These are phyloP conservation scores for Eupelmus urozonus DNA, from an alignment of 2,888 invertebrate species.

Conservation along the genomic window DNA sequence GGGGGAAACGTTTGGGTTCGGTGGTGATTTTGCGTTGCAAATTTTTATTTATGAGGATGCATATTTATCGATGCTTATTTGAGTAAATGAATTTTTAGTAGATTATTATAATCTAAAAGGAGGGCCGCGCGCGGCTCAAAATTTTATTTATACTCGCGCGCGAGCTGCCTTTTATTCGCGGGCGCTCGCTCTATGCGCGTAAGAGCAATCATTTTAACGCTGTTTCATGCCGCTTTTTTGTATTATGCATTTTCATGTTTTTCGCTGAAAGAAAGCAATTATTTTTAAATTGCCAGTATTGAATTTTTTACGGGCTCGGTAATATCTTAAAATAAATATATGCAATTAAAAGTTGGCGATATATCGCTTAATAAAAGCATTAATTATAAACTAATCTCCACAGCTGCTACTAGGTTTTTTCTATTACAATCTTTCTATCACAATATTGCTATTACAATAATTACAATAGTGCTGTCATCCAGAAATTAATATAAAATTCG, in stretches of 20 bases:
- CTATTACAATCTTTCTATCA: no score
- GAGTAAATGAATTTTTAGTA: constrained; percentile 14
- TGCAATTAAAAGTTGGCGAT: no score
- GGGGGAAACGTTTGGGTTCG: background rate
- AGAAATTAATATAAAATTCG: no score
- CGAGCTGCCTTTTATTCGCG: background rate
- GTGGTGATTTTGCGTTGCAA: background rate
- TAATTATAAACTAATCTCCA: constrained; percentile 1
- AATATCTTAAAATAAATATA: background rate
- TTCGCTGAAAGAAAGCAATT: background rate
- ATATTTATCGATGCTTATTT: constrained; percentile 20
- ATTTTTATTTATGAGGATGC: constrained; percentile 2
- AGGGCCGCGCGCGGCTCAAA: background rate
- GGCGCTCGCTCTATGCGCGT: background rate
- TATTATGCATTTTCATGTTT: background rate
- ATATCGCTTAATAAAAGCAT: background rate
- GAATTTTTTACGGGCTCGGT: no score
- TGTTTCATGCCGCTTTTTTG: background rate
- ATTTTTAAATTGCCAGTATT: background rate
- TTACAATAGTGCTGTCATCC: no score
- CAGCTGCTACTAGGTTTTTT: no score
- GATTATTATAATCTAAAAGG: constrained; percentile 19
- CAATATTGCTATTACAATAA: no score
- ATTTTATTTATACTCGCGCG: constrained; percentile 21
- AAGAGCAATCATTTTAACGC: background rate